These are phyloP conservation scores for Squalus acanthias DNA, from an alignment of 2,797 vertebrate genomes.

Conservation along the genomic window DNA sequence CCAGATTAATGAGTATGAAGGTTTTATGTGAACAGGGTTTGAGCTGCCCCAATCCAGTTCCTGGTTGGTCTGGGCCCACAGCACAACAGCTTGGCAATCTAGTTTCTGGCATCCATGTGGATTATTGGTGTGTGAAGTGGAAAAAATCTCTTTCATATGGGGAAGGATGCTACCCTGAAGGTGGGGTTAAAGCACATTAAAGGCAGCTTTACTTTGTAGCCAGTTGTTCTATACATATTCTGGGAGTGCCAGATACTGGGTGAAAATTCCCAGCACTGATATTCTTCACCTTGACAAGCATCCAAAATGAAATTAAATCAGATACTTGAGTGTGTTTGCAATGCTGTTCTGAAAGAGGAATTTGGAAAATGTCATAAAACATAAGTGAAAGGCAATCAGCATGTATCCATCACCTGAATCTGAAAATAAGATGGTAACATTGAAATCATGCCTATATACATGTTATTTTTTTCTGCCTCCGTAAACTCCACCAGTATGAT, in stretches of 20 bases:
- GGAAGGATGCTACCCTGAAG: background rate
- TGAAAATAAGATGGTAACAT: background rate
- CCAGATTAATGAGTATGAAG: background rate
- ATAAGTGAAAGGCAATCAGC: background rate
- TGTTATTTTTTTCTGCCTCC: background rate
- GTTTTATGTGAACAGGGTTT: background rate
- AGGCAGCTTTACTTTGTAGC: background rate
- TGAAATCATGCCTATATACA: background rate
- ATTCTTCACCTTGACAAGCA: background rate
- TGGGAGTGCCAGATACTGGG: background rate
- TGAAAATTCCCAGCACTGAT: background rate
- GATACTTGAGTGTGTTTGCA: background rate
- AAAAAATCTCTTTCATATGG: background rate
- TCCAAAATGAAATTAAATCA: background rate
- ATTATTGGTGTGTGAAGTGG: background rate
- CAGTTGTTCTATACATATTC: background rate
- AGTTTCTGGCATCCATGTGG: background rate
- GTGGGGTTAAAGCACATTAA: background rate
- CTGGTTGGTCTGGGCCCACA: background rate
- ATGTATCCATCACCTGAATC: background rate
- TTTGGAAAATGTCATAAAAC: background rate
- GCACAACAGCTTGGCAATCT: background rate
- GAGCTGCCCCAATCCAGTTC: background rate
- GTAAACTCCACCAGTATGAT: background rate
- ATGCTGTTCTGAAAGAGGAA: background rate